Conservation (phyloP, 1,140 invertebrate species). For the Palaemon carinicauda region DNA sequence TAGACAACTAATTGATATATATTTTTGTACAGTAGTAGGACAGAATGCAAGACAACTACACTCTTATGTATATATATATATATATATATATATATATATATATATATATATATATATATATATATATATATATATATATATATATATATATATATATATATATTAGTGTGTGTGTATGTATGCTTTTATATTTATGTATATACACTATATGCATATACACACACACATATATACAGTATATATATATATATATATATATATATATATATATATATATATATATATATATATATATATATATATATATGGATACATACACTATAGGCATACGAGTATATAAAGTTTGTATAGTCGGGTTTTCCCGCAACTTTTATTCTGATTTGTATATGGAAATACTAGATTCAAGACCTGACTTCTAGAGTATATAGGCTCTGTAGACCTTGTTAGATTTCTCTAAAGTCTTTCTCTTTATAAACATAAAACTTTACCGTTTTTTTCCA, state of each 20-base stretch:
- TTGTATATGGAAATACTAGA: neutral
- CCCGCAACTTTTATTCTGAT: neutral
- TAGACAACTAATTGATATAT: too few relatives aligned
- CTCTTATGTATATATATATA: slow-evolving; percentile 5
- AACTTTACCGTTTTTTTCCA: too few relatives aligned
- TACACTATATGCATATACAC: too few relatives aligned
- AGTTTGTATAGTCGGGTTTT: too few relatives aligned
- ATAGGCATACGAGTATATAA: slow-evolving; percentile 1
- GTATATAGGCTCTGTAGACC: too few relatives aligned
- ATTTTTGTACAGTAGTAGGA: too few relatives aligned
- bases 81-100: slow-evolving; percentile 27
- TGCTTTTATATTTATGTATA: neutral
- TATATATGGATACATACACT: too few relatives aligned
- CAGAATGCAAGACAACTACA: neutral
- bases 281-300: slow-evolving; percentile 22
- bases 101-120: slow-evolving; percentile 22
- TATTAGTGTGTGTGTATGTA: slow-evolving; percentile 11
- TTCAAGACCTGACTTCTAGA: too few relatives aligned
- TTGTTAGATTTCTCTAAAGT: too few relatives aligned
- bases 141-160: slow-evolving; percentile 27
- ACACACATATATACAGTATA: too few relatives aligned
- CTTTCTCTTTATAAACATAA: too few relatives aligned
- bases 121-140: slow-evolving; percentile 31
- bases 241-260: slow-evolving; percentile 4
- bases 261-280: neutral